These are phyloP conservation scores for Hyles euphorbiae DNA, from an alignment of 1,140 invertebrate genomes.

Conservation along the genomic window DNA sequence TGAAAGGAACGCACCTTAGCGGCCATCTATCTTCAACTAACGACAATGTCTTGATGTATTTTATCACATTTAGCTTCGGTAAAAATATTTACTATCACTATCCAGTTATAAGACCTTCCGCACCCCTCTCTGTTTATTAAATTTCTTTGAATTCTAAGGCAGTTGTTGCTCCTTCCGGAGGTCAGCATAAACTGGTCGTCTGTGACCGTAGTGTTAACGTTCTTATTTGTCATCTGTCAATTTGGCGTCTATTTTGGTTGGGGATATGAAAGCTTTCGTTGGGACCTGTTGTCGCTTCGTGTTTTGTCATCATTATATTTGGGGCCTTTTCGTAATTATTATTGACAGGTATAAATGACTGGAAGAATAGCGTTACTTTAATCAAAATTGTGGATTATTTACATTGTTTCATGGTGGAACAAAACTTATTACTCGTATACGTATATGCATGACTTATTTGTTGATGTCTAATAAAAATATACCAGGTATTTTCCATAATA, in stretches of 20 bases:
- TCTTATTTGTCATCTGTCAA: constrained; percentile 74
- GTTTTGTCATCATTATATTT: constrained; percentile 69
- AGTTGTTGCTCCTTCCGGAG: constrained; percentile 22
- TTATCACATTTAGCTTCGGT: constrained; percentile 65
- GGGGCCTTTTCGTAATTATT: constrained; percentile 54
- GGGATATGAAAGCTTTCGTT: constrained; percentile 65
- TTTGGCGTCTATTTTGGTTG: constrained; percentile 69
- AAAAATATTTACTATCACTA: constrained; percentile 61
- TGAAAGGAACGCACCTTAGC: constrained; percentile 49
- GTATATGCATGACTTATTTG: too few relatives aligned
- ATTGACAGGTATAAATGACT: constrained; percentile 47
- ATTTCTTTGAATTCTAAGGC: constrained; percentile 1
- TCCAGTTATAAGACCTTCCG: constrained; percentile 35
- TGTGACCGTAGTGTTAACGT: constrained; percentile 60
- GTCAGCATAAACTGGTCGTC: constrained; percentile 34
- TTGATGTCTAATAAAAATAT: too few relatives aligned
- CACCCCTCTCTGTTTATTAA: constrained; percentile 5
- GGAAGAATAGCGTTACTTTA: not conserved
- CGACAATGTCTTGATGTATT: constrained; percentile 71
- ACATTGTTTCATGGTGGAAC: too few relatives aligned
- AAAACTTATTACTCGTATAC: too few relatives aligned
- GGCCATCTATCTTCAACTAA: constrained; percentile 64
- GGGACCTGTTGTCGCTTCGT: constrained; percentile 38
- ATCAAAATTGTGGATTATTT: too few relatives aligned
- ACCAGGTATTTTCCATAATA: too few relatives aligned